Conservation (phyloP, 2,797 vertebrate species). For the Oreochromis grahami region DNA sequence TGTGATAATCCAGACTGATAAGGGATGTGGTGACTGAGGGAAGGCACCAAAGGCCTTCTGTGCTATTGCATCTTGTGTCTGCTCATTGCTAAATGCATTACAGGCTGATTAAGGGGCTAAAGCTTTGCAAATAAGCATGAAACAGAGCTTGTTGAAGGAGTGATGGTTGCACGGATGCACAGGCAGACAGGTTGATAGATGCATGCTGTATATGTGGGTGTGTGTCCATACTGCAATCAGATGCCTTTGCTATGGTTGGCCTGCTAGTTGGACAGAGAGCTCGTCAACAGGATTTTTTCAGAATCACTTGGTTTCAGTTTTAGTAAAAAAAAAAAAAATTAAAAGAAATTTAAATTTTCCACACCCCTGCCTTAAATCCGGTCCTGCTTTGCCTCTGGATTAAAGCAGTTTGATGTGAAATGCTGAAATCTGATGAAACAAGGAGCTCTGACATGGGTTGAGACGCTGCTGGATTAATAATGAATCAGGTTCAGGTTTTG, state of each 20-base stretch:
- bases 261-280: background rate
- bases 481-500: conserved; percentile 2
- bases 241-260: background rate
- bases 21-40: conserved; percentile 4
- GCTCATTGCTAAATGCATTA: conserved; percentile 1
- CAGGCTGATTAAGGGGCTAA: background rate
- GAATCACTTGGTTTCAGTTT: background rate
- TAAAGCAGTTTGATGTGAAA: background rate
- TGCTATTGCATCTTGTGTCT: background rate
- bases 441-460: background rate
- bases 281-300: background rate
- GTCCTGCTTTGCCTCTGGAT: background rate
- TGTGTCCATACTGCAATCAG: background rate
- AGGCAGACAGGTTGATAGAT: background rate
- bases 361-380: background rate
- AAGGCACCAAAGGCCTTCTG: background rate
- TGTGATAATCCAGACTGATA: conserved; percentile 40
- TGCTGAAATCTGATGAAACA: background rate
- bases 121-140: background rate
- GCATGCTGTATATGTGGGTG: background rate
- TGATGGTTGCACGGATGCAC: background rate
- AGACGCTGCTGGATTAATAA: conserved; percentile 19
- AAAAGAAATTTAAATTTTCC: background rate
- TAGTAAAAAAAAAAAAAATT: background rate
- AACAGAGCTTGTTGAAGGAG: background rate